A percentile compares a stretch with the other conserved stretches of the same genome.
Conservation (phyloP, 2,113 vertebrate genomes). For the Trichomycterus rosablanca region DNA sequence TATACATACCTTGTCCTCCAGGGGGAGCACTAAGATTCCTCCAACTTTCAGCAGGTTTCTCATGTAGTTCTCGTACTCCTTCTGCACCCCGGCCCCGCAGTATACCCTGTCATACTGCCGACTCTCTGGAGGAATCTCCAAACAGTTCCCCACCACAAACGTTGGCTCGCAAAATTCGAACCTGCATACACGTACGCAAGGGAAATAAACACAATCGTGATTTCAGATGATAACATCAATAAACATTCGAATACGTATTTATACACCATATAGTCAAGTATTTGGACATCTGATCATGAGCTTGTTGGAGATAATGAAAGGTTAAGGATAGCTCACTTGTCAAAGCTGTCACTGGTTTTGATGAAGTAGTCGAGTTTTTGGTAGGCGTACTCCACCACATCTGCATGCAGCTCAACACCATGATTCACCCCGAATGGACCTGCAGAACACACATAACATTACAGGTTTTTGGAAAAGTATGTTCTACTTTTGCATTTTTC, state of each 20-base stretch:
- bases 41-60: constrained; percentile 90
- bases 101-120: constrained; percentile 92
- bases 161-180: constrained; percentile 96
- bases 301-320: background rate
- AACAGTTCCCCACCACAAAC: constrained; percentile 89
- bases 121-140: constrained; percentile 87
- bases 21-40: constrained; percentile 91
- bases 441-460: constrained; percentile 50
- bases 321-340: constrained; percentile 73
- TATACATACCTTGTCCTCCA: constrained; percentile 92
- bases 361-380: constrained; percentile 94
- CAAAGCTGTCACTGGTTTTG: constrained; percentile 93
- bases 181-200: constrained; percentile 61
- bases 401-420: constrained; percentile 86
- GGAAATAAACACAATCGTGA: too few relatives aligned
- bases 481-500: too few relatives aligned
- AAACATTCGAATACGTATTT: too few relatives aligned
- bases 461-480: too few relatives aligned
- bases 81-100: constrained; percentile 93
- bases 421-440: constrained; percentile 95
- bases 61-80: constrained; percentile 93
- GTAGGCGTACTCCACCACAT: constrained; percentile 91
- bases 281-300: too few relatives aligned
- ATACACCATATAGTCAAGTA: too few relatives aligned
- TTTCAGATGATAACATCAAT: too few relatives aligned